phyloP scores from a whole-genome alignment of 2,797 vertebrate genomes.

The Geotrypetes seraphini region DNA sequence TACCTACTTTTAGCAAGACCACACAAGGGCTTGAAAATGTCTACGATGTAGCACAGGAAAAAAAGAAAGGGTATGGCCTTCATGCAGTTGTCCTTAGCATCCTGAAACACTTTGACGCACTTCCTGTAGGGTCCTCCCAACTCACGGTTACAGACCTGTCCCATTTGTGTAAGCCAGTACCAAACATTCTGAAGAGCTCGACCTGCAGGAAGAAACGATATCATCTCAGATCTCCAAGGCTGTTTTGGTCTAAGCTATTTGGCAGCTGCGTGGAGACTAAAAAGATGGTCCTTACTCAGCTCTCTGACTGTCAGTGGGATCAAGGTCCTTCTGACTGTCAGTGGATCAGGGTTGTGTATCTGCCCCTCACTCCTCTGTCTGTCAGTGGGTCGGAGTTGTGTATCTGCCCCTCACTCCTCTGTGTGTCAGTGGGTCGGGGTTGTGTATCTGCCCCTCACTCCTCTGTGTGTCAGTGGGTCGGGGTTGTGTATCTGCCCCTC shows the following conservation, averaged over 20 bases:
- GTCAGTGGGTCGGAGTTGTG: too few relatives aligned
- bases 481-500: too few relatives aligned
- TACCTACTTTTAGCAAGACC: constrained; percentile 43
- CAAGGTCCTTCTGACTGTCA: too few relatives aligned
- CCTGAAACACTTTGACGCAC: constrained; percentile 51
- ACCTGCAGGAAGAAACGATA: constrained; percentile 35
- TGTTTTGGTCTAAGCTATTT: background rate
- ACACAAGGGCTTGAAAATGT: constrained; percentile 61
- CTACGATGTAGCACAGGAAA: constrained; percentile 62
- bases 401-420: too few relatives aligned
- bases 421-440: too few relatives aligned
- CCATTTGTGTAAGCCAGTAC: constrained; percentile 60
- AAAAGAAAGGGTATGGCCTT: constrained; percentile 40
- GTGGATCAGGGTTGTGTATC: too few relatives aligned
- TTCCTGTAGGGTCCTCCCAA: constrained; percentile 61
- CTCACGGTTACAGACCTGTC: constrained; percentile 61
- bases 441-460: too few relatives aligned
- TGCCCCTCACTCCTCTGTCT: too few relatives aligned
- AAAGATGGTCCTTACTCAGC: too few relatives aligned
- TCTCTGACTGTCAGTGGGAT: too few relatives aligned
- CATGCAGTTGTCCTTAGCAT: constrained; percentile 50
- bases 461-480: too few relatives aligned
- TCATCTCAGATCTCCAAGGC: background rate
- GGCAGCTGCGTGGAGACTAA: too few relatives aligned
- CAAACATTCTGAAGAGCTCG: constrained; percentile 61